Evolutionary conservation across 2,797 vertebrate species (phyloP), one percentile per base, ranked within the genome.

Genomic region (Peromyscus attwateri): DNA sequence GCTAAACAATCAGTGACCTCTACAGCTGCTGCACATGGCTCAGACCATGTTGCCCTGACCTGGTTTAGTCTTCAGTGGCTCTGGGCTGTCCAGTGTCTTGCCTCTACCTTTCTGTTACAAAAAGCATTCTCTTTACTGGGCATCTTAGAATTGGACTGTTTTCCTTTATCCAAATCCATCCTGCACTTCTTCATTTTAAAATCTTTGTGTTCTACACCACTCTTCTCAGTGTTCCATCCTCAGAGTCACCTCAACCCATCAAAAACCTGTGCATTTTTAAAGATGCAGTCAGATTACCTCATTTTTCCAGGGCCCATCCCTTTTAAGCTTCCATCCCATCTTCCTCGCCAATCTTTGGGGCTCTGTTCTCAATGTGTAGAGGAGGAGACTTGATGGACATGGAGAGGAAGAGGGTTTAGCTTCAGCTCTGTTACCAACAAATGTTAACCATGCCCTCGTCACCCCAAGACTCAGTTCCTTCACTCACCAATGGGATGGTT

Each of bases 11-110:
- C 9, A 4, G 8, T 0, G 6, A 1, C n/a, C 68, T 49, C 34
- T 19, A 0, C 7, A 14, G 31, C 5, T 49, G 27, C 21, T 34
- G 3, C 2, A 1, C 0, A 2, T 0, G 3, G 31, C 40, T 73
- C 49, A 12, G 37, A 40, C 40, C 0, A 2, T 1, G 1, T 2
- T 3, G 1, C 0, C 4, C 37, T 10, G 40, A 37, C 77, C 23
- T 12, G 19, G 4, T 4, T n/a, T 25, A 4, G 82, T 29, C 77
- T 29, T 2, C 31, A 13, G 34, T 93, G 19, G 62, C 4, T 43
- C 12, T 23, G 34, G 25, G 55, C 13, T 52, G 7, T n/a, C 43
- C 11, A 0, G 21, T 11, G n/a, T 40, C 62, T 46, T 64, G 37
- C 76, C 6, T 87, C 23, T 60, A 37, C 2, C 43, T 46, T 68